phyloP scores from a whole-genome alignment of 2,888 invertebrate species.

The Cantharis nigra region DNA sequence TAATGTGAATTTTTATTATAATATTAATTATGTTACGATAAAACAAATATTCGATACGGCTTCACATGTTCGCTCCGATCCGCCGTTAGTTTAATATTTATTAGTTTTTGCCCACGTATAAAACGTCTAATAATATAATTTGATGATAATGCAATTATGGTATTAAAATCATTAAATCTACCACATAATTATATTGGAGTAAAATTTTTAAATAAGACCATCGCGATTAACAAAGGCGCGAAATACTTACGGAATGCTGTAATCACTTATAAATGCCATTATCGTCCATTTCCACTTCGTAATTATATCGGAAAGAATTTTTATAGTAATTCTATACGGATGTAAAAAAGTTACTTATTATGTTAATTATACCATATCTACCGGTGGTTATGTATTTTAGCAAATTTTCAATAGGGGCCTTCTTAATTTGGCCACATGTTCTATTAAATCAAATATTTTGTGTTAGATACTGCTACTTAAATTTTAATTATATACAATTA shows the following conservation, averaged over 20 bases:
- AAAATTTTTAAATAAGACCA: slow-evolving; percentile 12
- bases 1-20: slow-evolving; percentile 20
- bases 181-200: slow-evolving; percentile 14
- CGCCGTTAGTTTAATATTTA: slow-evolving; percentile 19
- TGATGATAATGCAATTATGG: slow-evolving; percentile 27
- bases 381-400: background rate
- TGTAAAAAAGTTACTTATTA: background rate
- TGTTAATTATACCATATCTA: background rate
- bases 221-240: slow-evolving; percentile 11
- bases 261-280: slow-evolving; percentile 11
- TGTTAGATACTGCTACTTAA: background rate
- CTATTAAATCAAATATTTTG: background rate
- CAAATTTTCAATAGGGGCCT: background rate
- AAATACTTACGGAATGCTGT: slow-evolving; percentile 9
- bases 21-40: slow-evolving; percentile 19
- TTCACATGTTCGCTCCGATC: slow-evolving; percentile 9
- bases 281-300: background rate
- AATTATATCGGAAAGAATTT: slow-evolving; percentile 1
- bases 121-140: slow-evolving; percentile 22
- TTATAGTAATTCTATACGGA: background rate
- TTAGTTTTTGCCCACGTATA: slow-evolving; percentile 22
- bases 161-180: slow-evolving; percentile 18
- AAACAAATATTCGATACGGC: slow-evolving; percentile 20
- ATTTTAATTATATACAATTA: background rate
- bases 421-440: background rate